phyloP scores from a whole-genome alignment of 2,113 vertebrate species.

The Phasianus colchicus region DNA sequence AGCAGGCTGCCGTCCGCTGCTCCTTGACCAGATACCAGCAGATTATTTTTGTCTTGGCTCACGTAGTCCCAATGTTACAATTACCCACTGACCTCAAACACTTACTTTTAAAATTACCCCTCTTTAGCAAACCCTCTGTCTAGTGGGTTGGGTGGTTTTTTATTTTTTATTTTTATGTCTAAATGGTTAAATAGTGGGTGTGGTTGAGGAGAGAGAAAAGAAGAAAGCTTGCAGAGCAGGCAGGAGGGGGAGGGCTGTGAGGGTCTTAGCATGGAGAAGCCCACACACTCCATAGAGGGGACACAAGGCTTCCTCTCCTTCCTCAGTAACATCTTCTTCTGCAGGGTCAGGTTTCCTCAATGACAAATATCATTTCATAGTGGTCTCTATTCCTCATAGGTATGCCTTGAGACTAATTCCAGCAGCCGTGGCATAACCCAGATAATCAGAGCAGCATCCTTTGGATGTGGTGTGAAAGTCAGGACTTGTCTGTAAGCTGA shows the following conservation, averaged over 20 bases:
- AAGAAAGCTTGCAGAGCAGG: slow-evolving; percentile 49
- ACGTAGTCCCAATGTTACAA: slow-evolving; percentile 77
- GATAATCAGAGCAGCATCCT: not conserved
- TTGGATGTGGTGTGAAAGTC: not conserved
- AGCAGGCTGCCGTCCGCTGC: slow-evolving; percentile 54
- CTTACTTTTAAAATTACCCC: slow-evolving; percentile 84
- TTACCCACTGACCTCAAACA: slow-evolving; percentile 83
- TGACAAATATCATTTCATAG: not conserved
- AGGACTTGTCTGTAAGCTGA: not conserved
- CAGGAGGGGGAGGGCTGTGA: slow-evolving; percentile 17
- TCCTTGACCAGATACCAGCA: slow-evolving; percentile 75
- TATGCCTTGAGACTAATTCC: not conserved
- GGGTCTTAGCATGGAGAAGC: not conserved
- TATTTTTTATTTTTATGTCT: slow-evolving; percentile 78
- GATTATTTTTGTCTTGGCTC: slow-evolving; percentile 83
- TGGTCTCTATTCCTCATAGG: not conserved
- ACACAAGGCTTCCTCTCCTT: not conserved
- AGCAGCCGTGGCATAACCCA: not conserved
- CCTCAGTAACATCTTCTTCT: not conserved
- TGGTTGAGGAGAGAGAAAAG: slow-evolving; percentile 60
- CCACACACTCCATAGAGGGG: not conserved
- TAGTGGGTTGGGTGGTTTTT: slow-evolving; percentile 78
- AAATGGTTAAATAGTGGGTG: slow-evolving; percentile 83
- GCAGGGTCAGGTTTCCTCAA: not conserved
- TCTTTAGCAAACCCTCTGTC: slow-evolving; percentile 83